A percentile compares a stretch with the other conserved stretches of the same genome.
Conservation (phyloP, 2,797 vertebrate species). For the Champsocephalus esox region DNA sequence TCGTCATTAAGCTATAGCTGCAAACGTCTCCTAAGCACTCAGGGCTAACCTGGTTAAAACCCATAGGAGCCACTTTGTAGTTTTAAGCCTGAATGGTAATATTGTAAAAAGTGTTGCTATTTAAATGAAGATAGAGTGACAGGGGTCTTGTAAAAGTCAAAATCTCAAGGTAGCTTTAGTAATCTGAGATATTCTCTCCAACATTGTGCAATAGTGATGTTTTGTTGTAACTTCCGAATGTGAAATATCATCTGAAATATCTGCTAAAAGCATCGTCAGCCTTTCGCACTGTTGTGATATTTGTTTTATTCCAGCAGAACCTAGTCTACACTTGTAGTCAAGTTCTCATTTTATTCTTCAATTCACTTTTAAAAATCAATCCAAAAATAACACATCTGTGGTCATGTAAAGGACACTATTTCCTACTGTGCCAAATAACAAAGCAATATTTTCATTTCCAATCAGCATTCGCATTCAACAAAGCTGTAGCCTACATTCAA, state of each 20-base stretch:
- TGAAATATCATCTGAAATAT: constrained; percentile 59
- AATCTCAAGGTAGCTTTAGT: constrained; percentile 56
- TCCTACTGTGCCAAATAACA: constrained; percentile 85
- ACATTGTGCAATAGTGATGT: constrained; percentile 68
- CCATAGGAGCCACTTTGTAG: background rate
- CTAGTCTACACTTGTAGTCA: constrained; percentile 14
- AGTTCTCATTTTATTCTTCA: constrained; percentile 31
- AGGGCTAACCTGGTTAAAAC: background rate
- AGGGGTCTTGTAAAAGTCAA: constrained; percentile 29
- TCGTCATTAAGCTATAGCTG: constrained; percentile 3
- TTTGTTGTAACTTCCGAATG: constrained; percentile 71
- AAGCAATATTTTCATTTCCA: constrained; percentile 88
- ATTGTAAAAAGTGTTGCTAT: background rate
- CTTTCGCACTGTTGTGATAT: constrained; percentile 36
- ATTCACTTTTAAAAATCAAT: constrained; percentile 48
- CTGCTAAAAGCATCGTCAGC: constrained; percentile 38
- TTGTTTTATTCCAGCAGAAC: constrained; percentile 20
- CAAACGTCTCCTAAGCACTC: background rate
- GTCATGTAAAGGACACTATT: constrained; percentile 58
- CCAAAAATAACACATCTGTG: constrained; percentile 46
- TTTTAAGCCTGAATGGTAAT: background rate
- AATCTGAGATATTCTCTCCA: constrained; percentile 51
- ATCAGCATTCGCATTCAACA: constrained; percentile 76
- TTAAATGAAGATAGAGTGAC: constrained; percentile 27
- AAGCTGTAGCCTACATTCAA: constrained; percentile 73